Evolutionary conservation across 2,888 invertebrate species (phyloP).

Genomic region (Campoplex nolae): DNA sequence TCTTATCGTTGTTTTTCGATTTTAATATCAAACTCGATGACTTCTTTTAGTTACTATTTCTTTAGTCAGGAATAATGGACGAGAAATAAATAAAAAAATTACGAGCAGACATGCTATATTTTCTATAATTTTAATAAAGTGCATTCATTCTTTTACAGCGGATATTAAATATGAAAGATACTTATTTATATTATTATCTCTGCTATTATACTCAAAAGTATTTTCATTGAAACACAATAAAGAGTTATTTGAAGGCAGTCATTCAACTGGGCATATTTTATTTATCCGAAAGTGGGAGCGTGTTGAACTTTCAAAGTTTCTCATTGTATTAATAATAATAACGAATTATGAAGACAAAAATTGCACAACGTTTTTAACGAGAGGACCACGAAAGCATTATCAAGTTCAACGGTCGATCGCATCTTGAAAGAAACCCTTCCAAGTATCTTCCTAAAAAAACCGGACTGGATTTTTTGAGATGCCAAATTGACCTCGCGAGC

Average conservation of each 20-base stretch:
- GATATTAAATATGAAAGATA: neutral
- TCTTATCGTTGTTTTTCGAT: neutral
- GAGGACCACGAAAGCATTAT: neutral
- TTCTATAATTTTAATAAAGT: neutral
- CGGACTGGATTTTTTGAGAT: slow-evolving; percentile 37
- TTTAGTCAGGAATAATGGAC: neutral
- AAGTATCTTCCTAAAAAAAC: slow-evolving; percentile 6
- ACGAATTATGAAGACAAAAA: neutral
- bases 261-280: neutral
- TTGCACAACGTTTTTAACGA: neutral
- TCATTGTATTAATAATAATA: too few species aligned
- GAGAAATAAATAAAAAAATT: neutral
- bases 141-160: neutral
- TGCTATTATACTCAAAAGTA: neutral
- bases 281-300: neutral
- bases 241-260: neutral
- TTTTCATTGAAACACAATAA: neutral
- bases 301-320: neutral
- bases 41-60: neutral
- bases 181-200: neutral
- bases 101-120: neutral
- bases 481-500: slow-evolving; percentile 41
- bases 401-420: neutral
- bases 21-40: neutral
- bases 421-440: neutral